Conservation (phyloP, 1,140 invertebrate genomes). For the Cydia strobilella region DNA sequence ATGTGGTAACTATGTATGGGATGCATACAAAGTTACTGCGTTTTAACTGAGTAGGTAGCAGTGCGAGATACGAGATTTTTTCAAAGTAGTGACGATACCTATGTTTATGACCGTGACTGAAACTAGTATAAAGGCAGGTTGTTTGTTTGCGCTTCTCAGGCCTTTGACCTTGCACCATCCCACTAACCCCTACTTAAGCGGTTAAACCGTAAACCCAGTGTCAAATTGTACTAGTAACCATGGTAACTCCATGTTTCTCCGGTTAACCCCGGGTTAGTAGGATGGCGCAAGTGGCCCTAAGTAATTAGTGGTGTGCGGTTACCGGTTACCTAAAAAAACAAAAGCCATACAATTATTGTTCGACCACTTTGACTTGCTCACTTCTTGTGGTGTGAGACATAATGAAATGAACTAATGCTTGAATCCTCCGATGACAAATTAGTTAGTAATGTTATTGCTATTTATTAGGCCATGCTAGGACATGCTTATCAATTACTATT, state of each 20-base stretch:
- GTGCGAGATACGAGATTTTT: too few relatives aligned
- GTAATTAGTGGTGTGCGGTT: constrained; percentile 52
- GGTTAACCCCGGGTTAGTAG: too few relatives aligned
- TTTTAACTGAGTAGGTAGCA: too few relatives aligned
- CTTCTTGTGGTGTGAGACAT: constrained; percentile 6
- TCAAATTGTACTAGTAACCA: too few relatives aligned
- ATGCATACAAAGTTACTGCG: too few relatives aligned
- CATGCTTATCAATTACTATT: not conserved
- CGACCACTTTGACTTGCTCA: not conserved
- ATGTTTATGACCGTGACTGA: not conserved
- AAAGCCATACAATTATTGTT: not conserved
- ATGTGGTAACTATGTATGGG: too few relatives aligned
- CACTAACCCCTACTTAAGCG: too few relatives aligned
- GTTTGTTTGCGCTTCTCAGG: constrained; percentile 69
- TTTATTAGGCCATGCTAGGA: not conserved
- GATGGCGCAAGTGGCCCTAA: too few relatives aligned
- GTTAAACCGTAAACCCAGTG: too few relatives aligned
- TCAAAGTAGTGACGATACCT: too few relatives aligned
- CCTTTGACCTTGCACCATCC: too few relatives aligned
- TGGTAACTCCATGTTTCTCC: too few relatives aligned
- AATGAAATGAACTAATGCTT: not conserved
- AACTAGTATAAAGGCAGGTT: constrained; percentile 55
- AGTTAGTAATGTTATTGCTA: not conserved
- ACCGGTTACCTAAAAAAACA: constrained; percentile 41
- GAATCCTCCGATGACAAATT: not conserved